phyloP scores from a whole-genome alignment of 2,113 vertebrate genomes.

The Tetrax tetrax region DNA sequence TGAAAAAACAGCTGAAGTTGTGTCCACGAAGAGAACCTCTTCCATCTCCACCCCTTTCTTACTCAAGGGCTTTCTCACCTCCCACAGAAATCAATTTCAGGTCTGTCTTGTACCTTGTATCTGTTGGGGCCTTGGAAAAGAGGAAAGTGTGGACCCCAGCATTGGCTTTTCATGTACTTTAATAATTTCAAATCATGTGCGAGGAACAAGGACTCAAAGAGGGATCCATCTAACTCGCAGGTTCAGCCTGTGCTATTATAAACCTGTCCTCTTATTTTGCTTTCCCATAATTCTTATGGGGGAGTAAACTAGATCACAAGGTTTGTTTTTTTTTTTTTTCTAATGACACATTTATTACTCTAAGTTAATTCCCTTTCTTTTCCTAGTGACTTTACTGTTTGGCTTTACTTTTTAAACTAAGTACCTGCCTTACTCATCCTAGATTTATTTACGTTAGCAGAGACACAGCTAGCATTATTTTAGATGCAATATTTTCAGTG shows the following conservation, averaged over 20 bases:
- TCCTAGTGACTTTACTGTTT: neutral
- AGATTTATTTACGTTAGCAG: constrained; percentile 23
- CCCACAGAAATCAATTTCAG: neutral
- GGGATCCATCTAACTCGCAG: neutral
- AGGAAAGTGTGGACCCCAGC: neutral
- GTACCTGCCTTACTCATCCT: neutral
- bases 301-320: neutral
- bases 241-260: neutral
- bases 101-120: neutral
- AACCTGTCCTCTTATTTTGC: neutral
- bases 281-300: neutral
- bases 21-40: neutral
- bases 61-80: neutral
- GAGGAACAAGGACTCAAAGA: neutral
- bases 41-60: neutral
- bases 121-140: neutral
- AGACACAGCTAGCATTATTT: neutral
- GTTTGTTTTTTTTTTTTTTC: neutral
- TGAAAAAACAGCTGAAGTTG: neutral
- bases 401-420: neutral
- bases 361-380: neutral
- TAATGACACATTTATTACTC: neutral
- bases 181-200: neutral
- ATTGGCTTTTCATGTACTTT: neutral
- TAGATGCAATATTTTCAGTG: neutral